Base-by-base conservation (phyloP, 1,140 invertebrate species). In the Diabrotica virgifera region DNA sequence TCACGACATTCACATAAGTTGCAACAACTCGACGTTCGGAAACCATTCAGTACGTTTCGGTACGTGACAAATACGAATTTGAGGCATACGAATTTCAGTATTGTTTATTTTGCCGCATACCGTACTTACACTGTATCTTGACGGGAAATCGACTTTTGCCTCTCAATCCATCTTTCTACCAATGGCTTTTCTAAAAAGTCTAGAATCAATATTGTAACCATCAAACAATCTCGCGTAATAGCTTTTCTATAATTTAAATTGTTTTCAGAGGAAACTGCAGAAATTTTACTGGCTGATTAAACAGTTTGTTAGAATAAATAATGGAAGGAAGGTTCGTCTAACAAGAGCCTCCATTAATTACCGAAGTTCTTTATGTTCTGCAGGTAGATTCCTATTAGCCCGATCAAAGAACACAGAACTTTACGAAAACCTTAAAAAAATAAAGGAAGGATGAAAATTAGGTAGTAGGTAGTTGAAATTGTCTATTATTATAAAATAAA, bases 291-390 rank as follows among this genome's bases (percentile, higher is more conserved):
- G 53, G 13, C 24, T 55, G 53, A 55, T 55, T 36, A 24, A 55
- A 55, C 53, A 55, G 9, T 55, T 55, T 55, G 53, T 55, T 55
- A 14, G 53, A 36, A 55, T 11, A 36, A 55, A 24, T 55, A 55
- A 55, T 55, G 14, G 53, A 24, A 14, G 53, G 24, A 36, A 55
- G 53, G 35, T 24, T 55, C 53, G 35, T 14, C 24, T 36, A 36
- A 55, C 53, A 24, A 36, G 35, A 36, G 53, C 35, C 53, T 24
- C 10, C 53, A 55, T 55, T 55, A 55, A 55, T 55, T 55, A 55
- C 13, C 9, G 14, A 55, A 55, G 12, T 55, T 55, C 40, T 46
- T 46, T 10, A 46, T 10, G 40, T 46, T 46, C 8, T 10, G 8
- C 40, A 46, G 40, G 40, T 46, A 46, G 40, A n/a, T 46, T 46